phyloP scores from a whole-genome alignment of 2,888 invertebrate species.

The Torymus aiolomorphi region DNA sequence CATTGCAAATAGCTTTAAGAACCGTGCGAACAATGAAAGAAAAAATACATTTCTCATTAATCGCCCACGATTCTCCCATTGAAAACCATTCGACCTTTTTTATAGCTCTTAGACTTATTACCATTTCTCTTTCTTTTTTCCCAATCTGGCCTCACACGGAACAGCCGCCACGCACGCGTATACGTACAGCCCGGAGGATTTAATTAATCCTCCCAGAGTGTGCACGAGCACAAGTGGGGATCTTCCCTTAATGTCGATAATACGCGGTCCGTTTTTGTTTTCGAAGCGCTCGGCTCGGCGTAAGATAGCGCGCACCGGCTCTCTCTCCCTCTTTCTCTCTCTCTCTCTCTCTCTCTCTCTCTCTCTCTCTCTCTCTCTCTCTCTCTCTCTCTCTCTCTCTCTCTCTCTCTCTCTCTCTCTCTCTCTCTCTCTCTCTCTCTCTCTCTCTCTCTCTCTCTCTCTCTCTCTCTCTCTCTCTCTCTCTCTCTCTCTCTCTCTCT shows the following conservation, averaged over 20 bases:
- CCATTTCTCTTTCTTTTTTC: conserved; percentile 57
- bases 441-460: too few relatives aligned
- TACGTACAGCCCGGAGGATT: conserved; percentile 60
- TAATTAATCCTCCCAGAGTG: conserved; percentile 69
- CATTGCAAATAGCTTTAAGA: too few relatives aligned
- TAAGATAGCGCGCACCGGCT: conserved; percentile 28
- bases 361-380: too few relatives aligned
- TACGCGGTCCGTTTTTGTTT: conserved; percentile 57
- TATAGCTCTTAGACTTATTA: conserved; percentile 17
- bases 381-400: too few relatives aligned
- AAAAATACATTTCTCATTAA: conserved; percentile 33
- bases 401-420: too few relatives aligned
- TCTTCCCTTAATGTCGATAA: conserved; percentile 66
- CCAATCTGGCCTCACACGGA: conserved; percentile 35
- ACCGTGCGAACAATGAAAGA: too few relatives aligned
- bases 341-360: too few relatives aligned
- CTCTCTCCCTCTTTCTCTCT: too few relatives aligned
- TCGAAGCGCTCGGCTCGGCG: conserved; percentile 18
- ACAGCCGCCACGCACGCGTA: conserved; percentile 53
- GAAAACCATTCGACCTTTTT: conserved; percentile 32
- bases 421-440: too few relatives aligned
- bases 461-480: too few relatives aligned
- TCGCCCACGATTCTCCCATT: not conserved
- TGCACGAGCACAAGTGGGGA: conserved; percentile 60
- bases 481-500: too few relatives aligned